Percentiles rank a stretch among this genome's conserved stretches.
Conservation (phyloP, 2,888 invertebrate genomes). For the Acanthococcus lagerstroemiae region DNA sequence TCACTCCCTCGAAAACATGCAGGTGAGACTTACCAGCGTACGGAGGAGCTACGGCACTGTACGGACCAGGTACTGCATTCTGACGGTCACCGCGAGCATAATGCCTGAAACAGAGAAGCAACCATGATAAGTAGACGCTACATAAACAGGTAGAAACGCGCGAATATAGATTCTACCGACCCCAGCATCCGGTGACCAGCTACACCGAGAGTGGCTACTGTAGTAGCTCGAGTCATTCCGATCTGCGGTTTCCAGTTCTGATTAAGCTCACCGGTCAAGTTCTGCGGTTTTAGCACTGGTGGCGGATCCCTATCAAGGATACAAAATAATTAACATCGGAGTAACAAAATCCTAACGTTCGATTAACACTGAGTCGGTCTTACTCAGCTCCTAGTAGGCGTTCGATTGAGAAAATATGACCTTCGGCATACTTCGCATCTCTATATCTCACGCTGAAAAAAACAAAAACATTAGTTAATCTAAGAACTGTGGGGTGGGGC, state of each 20-base stretch:
- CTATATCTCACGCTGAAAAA: conserved; percentile 58
- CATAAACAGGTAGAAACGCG: background rate
- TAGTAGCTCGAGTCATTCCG: conserved; percentile 59
- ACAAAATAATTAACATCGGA: conserved; percentile 3
- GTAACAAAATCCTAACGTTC: background rate
- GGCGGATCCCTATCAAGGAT: conserved; percentile 51
- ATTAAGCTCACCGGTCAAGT: conserved; percentile 53
- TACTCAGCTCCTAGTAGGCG: conserved; percentile 47
- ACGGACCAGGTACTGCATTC: conserved; percentile 39
- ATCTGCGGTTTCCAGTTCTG: conserved; percentile 67
- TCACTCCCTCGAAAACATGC: no score
- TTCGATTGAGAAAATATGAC: conserved; percentile 67
- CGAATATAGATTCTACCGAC: conserved; percentile 40
- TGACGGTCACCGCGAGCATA: conserved; percentile 37
- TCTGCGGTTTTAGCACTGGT: conserved; percentile 66
- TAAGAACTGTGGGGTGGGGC: no score
- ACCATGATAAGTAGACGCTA: background rate
- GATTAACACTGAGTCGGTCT: conserved; percentile 33
- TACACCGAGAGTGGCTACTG: conserved; percentile 53
- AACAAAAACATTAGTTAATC: no score
- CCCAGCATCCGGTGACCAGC: conserved; percentile 69
- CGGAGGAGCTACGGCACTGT: conserved; percentile 38
- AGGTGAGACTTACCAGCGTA: no score
- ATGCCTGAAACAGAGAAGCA: conserved; percentile 39
- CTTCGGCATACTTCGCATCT: conserved; percentile 66